phyloP scores from a whole-genome alignment of 2,797 vertebrate genomes.

The Tamandua tetradactyla region DNA sequence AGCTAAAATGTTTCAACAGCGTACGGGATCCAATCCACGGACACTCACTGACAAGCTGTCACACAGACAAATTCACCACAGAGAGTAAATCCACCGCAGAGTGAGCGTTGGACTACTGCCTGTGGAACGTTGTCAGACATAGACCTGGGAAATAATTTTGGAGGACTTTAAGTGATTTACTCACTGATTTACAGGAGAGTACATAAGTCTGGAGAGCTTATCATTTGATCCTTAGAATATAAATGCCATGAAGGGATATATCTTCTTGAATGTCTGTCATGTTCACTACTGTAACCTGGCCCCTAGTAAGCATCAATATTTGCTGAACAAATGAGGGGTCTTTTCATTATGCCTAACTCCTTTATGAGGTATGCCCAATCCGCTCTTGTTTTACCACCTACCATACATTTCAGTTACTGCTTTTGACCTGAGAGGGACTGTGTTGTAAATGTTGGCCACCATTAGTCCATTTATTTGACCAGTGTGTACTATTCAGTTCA shows the following conservation, averaged over 20 bases:
- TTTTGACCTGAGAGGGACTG: neutral
- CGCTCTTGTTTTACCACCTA: neutral
- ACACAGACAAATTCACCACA: neutral
- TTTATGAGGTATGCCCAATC: neutral
- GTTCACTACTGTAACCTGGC: neutral
- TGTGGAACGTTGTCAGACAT: neutral
- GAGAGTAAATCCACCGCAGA: neutral
- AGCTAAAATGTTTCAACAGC: neutral
- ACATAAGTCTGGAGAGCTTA: neutral
- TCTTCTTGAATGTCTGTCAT: neutral
- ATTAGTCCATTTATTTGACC: neutral
- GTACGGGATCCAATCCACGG: neutral
- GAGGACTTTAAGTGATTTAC: neutral
- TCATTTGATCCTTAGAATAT: neutral
- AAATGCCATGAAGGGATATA: neutral
- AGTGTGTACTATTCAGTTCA: conserved; percentile 35
- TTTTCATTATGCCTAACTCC: neutral
- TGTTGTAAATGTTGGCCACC: neutral
- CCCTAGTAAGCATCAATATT: neutral
- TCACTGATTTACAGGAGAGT: neutral
- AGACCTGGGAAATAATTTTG: neutral
- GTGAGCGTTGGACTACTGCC: neutral
- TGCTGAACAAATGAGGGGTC: neutral
- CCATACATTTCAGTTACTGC: neutral
- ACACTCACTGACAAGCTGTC: neutral